Base-by-base conservation (phyloP, 2,888 invertebrate genomes). In the Helleia helle region DNA sequence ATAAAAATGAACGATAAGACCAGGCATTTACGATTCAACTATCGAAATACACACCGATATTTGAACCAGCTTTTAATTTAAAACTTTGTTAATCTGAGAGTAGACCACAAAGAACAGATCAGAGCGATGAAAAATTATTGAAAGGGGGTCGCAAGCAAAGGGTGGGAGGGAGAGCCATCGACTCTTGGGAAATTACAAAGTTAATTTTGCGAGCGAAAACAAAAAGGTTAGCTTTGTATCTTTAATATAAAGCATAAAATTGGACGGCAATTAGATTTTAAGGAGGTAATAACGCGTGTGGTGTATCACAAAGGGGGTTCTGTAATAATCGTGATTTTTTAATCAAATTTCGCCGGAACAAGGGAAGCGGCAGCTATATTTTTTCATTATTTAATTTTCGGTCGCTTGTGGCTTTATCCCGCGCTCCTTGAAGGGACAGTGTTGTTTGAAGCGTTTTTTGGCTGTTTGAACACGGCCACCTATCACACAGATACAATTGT, bases 301-400 rank as follows among this genome's bases (percentile, higher is more conserved):
- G 63, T 65, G 66, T 68, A 65, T 58, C 68, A 54, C 58, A 64
- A 65, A 70, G 77, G 79, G 72, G 71, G 72, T 55, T 58, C 60
- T 66, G 81, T 80, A 85, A 84, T 85, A 84, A 85, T 86, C 85
- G 85, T 85, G 86, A 85, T 85, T 86, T 86, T 85, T 86, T 86
- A 86, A 86, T 86, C 85, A 86, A 85, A 85, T 86, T 85, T 85
- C 83, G 80, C 79, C 83, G 74, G 80, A 74, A 76, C 72, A 77
- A 79, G 79, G 80, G 76, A 75, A 77, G 79, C 79, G 77, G 67
- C 65, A 74, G 77, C 74, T 76, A 80, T 83, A 83, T 83, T 81
- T 84, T 83, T 83, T 81, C 83, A 83, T 83, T 83, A 84, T 84
- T 83, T 83, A 83, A 84, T 84, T 84, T 77, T 83, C 72, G 72